Evolutionary conservation across 2,113 vertebrate species (phyloP).

Genomic region (Neoarius graeffei): DNA sequence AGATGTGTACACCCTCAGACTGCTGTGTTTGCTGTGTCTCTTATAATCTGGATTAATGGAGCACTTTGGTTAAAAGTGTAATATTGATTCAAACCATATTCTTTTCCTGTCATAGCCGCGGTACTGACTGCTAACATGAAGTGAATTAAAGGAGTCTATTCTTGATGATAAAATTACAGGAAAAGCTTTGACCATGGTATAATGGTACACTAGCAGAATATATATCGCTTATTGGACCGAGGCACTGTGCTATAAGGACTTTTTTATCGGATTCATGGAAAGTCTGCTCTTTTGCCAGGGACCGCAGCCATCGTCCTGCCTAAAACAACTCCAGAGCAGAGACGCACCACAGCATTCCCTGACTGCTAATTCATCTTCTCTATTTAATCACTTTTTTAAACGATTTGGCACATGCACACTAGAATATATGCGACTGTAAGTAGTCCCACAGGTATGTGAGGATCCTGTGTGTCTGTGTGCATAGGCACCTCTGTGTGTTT

Average conservation of each 20-base stretch:
- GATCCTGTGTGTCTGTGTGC: constrained; percentile 12
- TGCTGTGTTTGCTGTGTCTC: neutral
- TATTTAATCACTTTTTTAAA: constrained; percentile 26
- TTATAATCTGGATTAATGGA: neutral
- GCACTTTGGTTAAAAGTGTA: neutral
- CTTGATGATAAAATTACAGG: neutral
- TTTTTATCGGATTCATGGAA: constrained; percentile 70
- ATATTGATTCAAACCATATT: neutral
- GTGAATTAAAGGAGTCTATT: neutral
- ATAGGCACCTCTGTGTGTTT: neutral
- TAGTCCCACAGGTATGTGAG: neutral
- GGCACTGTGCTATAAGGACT: constrained; percentile 60
- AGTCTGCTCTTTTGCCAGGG: constrained; percentile 70
- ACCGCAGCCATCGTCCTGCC: constrained; percentile 70
- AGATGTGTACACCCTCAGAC: neutral
- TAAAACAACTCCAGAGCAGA: neutral
- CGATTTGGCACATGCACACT: neutral
- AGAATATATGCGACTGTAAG: neutral
- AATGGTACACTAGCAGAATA: constrained; percentile 67
- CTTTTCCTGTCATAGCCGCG: neutral
- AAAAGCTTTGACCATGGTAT: constrained; percentile 60
- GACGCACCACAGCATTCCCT: neutral
- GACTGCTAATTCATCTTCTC: constrained; percentile 46
- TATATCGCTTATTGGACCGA: constrained; percentile 61
- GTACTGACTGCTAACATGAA: neutral